Conservation (phyloP, 2,797 vertebrate species). For the Ispidina picta region DNA sequence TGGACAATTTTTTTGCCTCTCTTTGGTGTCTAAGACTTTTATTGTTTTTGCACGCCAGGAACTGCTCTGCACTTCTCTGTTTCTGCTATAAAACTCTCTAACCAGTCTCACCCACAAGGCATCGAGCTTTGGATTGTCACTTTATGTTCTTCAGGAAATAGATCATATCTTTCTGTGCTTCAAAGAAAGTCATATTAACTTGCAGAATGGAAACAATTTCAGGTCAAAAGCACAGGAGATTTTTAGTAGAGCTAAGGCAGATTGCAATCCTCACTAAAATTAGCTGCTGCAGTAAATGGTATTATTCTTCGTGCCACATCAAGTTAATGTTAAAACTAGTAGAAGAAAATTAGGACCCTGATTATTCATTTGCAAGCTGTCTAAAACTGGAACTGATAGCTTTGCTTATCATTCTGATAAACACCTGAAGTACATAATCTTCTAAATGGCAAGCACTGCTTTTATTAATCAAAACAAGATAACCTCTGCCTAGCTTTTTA, state of each 20-base stretch:
- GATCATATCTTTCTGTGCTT: not conserved
- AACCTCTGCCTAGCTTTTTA: not conserved
- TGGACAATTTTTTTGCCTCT: not conserved
- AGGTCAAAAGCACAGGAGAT: not conserved
- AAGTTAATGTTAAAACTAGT: not conserved
- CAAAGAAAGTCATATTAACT: not conserved
- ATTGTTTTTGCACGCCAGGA: not conserved
- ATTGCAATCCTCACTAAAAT: not conserved
- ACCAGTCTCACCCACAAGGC: not conserved
- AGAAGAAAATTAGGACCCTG: not conserved
- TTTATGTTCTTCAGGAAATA: not conserved
- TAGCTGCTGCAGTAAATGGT: not conserved
- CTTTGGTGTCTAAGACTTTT: not conserved
- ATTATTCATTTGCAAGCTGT: not conserved
- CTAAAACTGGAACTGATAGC: not conserved
- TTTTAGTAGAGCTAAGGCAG: not conserved
- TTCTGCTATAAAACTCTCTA: not conserved
- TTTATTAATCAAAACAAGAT: conserved; percentile 14
- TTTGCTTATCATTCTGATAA: not conserved
- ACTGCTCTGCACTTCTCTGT: not conserved
- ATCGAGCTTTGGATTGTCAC: not conserved
- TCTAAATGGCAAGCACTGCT: not conserved
- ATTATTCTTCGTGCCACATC: not conserved
- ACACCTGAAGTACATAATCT: not conserved
- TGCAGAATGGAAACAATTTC: not conserved